Evolutionary conservation across 2,888 invertebrate species (phyloP), one percentile per base, ranked within the genome.

Genomic region (Cataglyphis rosenhaueri): DNA sequence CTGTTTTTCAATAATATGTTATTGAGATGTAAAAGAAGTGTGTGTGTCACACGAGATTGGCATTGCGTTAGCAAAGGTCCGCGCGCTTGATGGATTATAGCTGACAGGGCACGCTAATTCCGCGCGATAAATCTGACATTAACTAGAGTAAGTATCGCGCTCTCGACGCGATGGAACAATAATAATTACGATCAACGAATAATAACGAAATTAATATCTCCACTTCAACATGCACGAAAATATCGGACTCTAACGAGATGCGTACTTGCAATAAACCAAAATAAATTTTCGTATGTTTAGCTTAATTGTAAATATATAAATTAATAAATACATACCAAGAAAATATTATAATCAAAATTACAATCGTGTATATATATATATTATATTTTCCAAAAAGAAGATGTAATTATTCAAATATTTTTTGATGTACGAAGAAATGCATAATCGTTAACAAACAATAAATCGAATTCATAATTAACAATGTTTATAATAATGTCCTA

Each of bases 51-150:
- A 35, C 35, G 81, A 55, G 81, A 74, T 74, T n/a, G 81, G 15
- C 61, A 41, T 74, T 32, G 59, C 73, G 48, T 73, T 59, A 41
- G 78, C 62, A 44, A n/a, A n/a, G 25, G 32, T 73, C 32, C 9
- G 52, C 66, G 38, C 38, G 78, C 41, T 88, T 88, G 87, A 88
- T 88, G 79, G 79, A 88, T 88, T 84, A 62, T 52, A 71, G 18
- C 48, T 70, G 88, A 88, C 88, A 84, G 64, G 41, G 61, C 41
- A 78, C 84, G 88, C 85, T 87, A 88, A 88, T 87, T 84, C 25
- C 61, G 66, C 76, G 87, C 76, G 87, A 86, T 88, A 88, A 88
- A 84, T 84, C 75, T 83, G 86, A 84, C 85, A 79, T 84, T 87
- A 88, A 88, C 86, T 83, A 68, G 71, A 83, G 65, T 61, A 78